Conservation (phyloP, 2,888 invertebrate genomes). For the Anaspis maculata region DNA sequence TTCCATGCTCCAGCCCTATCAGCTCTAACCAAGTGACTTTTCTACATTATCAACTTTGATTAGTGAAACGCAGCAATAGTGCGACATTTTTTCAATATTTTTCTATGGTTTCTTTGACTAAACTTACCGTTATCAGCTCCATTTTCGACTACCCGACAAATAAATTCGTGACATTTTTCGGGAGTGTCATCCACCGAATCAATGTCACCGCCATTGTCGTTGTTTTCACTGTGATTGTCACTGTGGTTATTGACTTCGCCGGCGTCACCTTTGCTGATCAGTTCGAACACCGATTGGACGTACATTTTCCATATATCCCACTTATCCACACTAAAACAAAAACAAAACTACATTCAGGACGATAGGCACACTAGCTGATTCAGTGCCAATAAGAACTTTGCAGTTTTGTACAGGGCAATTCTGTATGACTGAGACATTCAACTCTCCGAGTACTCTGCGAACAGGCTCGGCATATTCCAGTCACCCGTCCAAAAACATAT, state of each 20-base stretch:
- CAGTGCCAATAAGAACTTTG: no score
- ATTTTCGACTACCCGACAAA: conserved; percentile 38
- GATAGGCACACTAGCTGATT: not conserved
- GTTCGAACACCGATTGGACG: conserved; percentile 59
- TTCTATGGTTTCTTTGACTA: no score
- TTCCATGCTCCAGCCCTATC: no score
- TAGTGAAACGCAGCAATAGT: no score
- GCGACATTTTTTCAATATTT: no score
- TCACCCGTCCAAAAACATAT: no score
- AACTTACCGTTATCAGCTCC: conserved; percentile 36
- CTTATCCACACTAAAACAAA: conserved; percentile 50
- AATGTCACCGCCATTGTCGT: conserved; percentile 18
- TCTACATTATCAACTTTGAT: no score
- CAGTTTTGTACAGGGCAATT: no score
- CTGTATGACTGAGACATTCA: no score
- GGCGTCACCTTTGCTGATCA: conserved; percentile 30
- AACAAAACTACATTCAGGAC: not conserved
- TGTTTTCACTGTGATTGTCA: conserved; percentile 2
- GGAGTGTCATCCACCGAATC: conserved; percentile 36
- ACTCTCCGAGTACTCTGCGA: no score
- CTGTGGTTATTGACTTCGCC: conserved; percentile 1
- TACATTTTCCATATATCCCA: conserved; percentile 71
- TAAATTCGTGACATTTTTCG: conserved; percentile 42
- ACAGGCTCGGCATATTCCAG: no score
- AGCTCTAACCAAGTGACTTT: no score